Conservation (phyloP, 2,113 vertebrate species). For the Lagenorhynchus albirostris region DNA sequence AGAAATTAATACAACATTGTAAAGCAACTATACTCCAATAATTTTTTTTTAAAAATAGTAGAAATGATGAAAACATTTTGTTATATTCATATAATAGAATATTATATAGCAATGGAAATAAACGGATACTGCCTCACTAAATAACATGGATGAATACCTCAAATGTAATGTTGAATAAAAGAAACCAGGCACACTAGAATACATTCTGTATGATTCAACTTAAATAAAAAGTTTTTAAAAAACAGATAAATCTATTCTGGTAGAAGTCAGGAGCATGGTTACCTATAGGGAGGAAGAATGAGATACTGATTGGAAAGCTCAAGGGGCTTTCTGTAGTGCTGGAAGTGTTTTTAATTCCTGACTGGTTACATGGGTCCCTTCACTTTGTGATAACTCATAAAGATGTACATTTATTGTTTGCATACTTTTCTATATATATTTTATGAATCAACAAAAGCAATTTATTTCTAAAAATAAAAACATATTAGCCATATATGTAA, state of each 20-base stretch:
- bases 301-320: background rate
- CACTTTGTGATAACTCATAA: background rate
- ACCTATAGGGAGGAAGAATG: background rate
- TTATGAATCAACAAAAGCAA: background rate
- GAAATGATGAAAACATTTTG: background rate
- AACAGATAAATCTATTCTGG: background rate
- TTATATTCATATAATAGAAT: background rate
- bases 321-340: background rate
- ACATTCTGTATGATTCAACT: background rate
- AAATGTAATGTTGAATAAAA: conserved; percentile 4
- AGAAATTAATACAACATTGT: too few species aligned
- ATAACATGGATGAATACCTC: background rate
- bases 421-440: background rate
- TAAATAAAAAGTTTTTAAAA: background rate
- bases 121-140: background rate
- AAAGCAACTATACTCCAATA: too few species aligned
- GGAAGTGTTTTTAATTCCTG: background rate
- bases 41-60: background rate
- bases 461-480: background rate
- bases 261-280: background rate
- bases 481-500: background rate
- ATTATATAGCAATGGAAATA: background rate
- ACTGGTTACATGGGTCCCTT: background rate
- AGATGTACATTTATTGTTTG: background rate
- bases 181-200: background rate